phyloP scores from a whole-genome alignment of 2,888 invertebrate genomes.

The Kryphioiulus occultus region DNA sequence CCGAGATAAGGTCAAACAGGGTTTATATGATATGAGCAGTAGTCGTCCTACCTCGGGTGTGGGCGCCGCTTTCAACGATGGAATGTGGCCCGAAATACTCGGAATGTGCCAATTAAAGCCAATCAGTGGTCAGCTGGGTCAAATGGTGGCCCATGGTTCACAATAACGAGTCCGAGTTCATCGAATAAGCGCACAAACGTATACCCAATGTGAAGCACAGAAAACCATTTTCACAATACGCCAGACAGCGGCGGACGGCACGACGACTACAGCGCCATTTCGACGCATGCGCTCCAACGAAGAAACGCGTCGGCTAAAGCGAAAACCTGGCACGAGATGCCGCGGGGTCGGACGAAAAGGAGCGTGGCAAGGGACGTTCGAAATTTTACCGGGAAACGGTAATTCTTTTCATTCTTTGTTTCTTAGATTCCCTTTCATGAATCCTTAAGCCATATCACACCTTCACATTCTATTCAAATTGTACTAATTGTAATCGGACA shows the following conservation, averaged over 20 bases:
- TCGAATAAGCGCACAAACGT: constrained; percentile 21
- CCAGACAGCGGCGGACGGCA: not conserved
- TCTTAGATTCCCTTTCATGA: no score
- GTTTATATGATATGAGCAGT: not conserved
- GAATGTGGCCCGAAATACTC: not conserved
- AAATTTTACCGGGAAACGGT: not conserved
- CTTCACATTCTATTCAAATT: no score
- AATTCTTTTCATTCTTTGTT: no score
- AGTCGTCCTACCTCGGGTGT: constrained; percentile 39
- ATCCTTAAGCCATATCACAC: no score
- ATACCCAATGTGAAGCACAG: constrained; percentile 33
- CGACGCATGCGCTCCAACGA: not conserved
- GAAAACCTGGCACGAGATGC: not conserved
- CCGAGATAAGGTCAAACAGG: not conserved
- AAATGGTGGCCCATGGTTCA: not conserved
- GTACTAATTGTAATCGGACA: no score
- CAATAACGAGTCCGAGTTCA: constrained; percentile 28
- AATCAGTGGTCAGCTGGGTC: constrained; percentile 26
- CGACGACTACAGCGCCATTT: constrained; percentile 4
- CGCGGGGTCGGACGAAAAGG: not conserved
- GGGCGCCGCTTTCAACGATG: constrained; percentile 25
- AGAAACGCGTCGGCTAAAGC: not conserved
- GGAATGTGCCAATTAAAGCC: not conserved
- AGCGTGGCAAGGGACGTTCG: not conserved
- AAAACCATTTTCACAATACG: constrained; percentile 32